A percentile compares a stretch with the other conserved stretches of the same genome.
Conservation (phyloP, 2,113 vertebrate species). For the Hiodon alosoides region DNA sequence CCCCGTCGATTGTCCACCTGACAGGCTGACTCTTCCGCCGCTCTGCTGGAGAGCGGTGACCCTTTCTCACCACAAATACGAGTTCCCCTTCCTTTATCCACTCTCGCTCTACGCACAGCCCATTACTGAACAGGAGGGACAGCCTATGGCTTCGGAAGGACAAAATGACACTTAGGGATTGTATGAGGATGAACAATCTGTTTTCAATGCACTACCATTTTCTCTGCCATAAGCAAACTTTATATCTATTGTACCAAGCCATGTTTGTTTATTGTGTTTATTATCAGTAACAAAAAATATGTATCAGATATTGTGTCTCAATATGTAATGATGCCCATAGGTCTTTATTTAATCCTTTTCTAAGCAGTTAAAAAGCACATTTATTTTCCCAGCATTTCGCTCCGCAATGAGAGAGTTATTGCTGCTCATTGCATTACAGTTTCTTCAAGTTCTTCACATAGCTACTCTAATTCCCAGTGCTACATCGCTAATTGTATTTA, state of each 20-base stretch:
- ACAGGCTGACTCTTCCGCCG: background rate
- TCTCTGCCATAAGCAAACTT: background rate
- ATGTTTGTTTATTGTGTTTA: slow-evolving; percentile 1
- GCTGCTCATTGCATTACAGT: no score
- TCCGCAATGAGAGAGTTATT: no score
- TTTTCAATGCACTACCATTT: background rate
- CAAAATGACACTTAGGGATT: background rate
- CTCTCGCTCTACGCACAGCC: background rate
- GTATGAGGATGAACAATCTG: background rate
- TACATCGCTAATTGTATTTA: no score
- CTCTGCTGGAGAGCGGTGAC: slow-evolving; percentile 4
- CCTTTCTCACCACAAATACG: background rate
- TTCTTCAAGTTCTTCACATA: no score
- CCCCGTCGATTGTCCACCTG: background rate
- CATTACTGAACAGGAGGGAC: background rate
- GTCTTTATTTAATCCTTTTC: no score
- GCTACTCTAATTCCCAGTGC: no score
- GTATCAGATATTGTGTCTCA: no score
- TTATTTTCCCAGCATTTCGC: no score
- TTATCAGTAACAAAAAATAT: background rate
- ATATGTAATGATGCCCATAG: no score
- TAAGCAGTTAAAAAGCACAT: no score
- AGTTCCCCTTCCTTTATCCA: background rate
- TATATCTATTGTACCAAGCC: background rate
- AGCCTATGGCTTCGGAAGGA: background rate